Percentiles rank a stretch among this genome's conserved stretches.
Evolutionary conservation across 53 echinoderm and acorn worm species (phyloP).

Genomic region (Zoroaster sp.): DNA sequence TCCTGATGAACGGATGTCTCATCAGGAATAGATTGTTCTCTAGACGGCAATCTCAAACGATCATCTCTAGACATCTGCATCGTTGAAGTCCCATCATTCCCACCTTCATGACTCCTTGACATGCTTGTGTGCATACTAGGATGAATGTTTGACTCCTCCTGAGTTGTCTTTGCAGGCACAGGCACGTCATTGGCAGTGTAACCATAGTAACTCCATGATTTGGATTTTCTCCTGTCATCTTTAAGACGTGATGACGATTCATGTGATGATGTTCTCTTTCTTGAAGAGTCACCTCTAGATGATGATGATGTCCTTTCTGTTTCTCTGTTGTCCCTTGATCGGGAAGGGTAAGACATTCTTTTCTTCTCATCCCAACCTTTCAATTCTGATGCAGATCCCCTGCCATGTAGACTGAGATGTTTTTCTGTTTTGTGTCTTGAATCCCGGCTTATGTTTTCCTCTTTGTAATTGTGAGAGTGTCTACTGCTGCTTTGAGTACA

Average conservation of each 20-base stretch:
- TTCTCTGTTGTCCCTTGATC: neutral
- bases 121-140: neutral
- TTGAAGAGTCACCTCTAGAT: neutral
- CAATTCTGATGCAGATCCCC: too few species aligned
- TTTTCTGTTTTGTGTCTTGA: neutral
- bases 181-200: constrained; percentile 77
- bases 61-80: neutral
- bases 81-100: neutral
- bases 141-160: neutral
- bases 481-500: too few species aligned
- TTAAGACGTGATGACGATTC: neutral
- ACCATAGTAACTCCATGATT: constrained; percentile 75
- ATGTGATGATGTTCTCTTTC: neutral
- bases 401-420: neutral
- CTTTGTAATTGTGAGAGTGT: neutral
- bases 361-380: neutral
- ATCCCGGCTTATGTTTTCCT: neutral
- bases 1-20: neutral
- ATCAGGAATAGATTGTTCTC: neutral
- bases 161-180: neutral
- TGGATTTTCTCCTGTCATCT: constrained; percentile 43
- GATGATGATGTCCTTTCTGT: neutral
- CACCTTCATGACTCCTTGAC: neutral
- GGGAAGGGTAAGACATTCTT: neutral
- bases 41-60: neutral